Conservation (phyloP, 2,113 vertebrate species). For the Formicarius rufipectus region DNA sequence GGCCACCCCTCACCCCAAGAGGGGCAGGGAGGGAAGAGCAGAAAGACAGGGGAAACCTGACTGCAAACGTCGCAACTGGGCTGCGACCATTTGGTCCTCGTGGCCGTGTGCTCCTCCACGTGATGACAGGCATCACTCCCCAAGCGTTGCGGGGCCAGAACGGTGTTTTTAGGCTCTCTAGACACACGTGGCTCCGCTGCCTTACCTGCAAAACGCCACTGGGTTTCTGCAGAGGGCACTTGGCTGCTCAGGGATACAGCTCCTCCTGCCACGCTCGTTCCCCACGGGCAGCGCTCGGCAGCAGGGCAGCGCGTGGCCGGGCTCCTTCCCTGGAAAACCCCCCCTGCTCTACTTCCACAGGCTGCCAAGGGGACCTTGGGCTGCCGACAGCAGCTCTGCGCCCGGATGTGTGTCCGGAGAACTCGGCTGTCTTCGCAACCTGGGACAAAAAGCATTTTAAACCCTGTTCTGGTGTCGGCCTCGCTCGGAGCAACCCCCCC, state of each 20-base stretch:
- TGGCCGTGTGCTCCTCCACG: accelerated
- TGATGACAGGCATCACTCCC: accelerated
- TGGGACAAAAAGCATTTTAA: background rate
- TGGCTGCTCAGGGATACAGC: background rate
- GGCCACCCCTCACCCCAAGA: accelerated
- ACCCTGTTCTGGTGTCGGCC: too few species aligned
- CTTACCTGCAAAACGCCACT: background rate
- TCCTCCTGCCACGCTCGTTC: background rate
- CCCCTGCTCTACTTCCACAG: background rate
- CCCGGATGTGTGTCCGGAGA: accelerated
- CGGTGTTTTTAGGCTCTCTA: accelerated
- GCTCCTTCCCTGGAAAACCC: background rate
- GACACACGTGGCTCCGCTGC: accelerated
- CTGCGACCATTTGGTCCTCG: too few species aligned
- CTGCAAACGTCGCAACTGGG: accelerated
- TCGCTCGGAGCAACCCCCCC: background rate
- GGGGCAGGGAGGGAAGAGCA: background rate
- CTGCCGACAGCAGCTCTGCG: accelerated
- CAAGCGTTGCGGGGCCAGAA: accelerated
- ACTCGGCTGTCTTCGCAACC: accelerated
- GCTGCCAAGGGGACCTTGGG: accelerated
- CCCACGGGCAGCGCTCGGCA: too few species aligned
- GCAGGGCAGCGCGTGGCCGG: background rate
- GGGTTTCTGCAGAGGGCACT: background rate
- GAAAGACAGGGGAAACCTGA: accelerated